phyloP scores from a whole-genome alignment of 2,113 vertebrate species.

The Platycercus adscitus region DNA sequence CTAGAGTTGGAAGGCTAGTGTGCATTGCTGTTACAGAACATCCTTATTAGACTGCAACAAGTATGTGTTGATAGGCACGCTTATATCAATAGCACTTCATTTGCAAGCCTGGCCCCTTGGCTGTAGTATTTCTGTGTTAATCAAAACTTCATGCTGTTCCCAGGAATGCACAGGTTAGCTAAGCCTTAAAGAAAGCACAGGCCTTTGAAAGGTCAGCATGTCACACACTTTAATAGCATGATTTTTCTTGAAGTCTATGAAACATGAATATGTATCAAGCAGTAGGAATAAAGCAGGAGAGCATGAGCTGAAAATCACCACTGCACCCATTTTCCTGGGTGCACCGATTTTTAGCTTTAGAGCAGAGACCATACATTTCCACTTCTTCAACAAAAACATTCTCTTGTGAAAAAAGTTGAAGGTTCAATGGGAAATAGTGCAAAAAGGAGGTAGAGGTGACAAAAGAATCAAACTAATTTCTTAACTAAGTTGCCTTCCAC shows the following conservation, averaged over 20 bases:
- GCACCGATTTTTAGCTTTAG: not conserved
- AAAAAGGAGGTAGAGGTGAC: not conserved
- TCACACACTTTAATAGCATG: not conserved
- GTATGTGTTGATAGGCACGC: not conserved
- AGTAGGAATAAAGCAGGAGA: not conserved
- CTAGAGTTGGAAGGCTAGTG: not conserved
- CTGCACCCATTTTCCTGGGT: not conserved
- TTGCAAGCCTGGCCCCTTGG: not conserved
- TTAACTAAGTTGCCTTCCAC: not conserved
- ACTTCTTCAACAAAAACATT: not conserved
- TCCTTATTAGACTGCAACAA: not conserved
- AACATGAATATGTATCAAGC: not conserved
- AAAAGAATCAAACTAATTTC: not conserved
- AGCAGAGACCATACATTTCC: not conserved
- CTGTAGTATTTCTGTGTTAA: not conserved
- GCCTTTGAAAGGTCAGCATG: not conserved
- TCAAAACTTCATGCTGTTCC: not conserved
- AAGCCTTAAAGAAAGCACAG: not conserved
- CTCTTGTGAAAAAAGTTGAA: not conserved
- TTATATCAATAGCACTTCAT: not conserved
- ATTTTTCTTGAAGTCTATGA: not conserved
- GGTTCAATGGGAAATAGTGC: not conserved
- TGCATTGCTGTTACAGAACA: not conserved
- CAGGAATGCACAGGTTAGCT: not conserved
- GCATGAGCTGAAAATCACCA: not conserved